phyloP scores from a whole-genome alignment of 2,113 vertebrate species.

The Anolis sagrei region DNA sequence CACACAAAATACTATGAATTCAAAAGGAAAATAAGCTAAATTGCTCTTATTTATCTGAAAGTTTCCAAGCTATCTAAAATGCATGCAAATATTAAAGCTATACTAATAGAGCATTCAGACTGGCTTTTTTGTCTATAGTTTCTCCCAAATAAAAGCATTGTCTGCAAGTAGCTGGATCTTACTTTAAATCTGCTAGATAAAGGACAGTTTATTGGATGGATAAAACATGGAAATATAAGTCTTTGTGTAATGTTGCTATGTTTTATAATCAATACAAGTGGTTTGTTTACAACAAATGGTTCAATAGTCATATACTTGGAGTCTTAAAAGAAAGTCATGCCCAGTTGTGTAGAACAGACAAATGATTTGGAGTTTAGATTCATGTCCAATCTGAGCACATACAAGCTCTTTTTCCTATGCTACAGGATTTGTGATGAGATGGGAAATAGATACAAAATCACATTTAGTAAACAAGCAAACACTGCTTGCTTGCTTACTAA shows the following conservation, averaged over 20 bases:
- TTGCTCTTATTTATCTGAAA: neutral
- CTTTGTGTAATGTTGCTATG: neutral
- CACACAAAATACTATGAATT: neutral
- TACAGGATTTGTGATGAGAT: neutral
- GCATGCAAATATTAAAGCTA: neutral
- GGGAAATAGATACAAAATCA: neutral
- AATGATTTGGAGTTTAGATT: neutral
- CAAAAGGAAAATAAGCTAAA: neutral
- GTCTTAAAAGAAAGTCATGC: neutral
- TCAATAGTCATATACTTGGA: conserved; percentile 6
- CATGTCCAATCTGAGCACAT: neutral
- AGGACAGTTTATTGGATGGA: neutral
- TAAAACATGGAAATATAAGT: neutral
- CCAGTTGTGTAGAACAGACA: neutral
- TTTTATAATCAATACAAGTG: neutral
- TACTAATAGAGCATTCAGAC: neutral
- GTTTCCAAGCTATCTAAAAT: neutral
- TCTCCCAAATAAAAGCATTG: neutral
- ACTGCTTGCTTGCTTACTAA: too few relatives aligned
- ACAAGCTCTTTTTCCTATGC: neutral
- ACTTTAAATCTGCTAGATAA: neutral
- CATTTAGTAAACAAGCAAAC: neutral
- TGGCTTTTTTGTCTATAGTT: neutral
- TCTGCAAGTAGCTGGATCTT: neutral
- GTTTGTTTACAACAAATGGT: conserved; percentile 5